Evolutionary conservation across 2,888 invertebrate species (phyloP), one percentile per base, ranked within the genome.

Genomic region (Conistra vaccinii): DNA sequence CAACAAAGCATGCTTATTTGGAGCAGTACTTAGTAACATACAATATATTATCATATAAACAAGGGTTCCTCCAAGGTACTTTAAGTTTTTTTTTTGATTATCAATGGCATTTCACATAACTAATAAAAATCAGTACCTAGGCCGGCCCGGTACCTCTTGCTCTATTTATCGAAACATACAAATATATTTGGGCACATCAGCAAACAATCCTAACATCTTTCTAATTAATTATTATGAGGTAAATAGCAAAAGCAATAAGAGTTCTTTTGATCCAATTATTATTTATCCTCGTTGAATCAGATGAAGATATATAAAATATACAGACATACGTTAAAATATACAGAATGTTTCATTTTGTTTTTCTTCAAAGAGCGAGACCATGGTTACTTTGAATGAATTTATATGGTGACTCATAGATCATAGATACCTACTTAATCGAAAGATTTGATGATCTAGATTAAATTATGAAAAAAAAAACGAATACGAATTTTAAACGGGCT

Each of bases 211-310:
- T 10, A n/a, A 26, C 29, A 32, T 61, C 29, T 70, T 53, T 39
- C 7, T 53, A 53, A 61, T 70, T 53, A 39, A 61, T 45, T 29
- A 42, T 35, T 60, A 51, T 42, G 12, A 23, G 29, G 45, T 70
- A 79, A 70, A 61, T 70, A 76, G 79, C 55, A 23, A 79, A 71
- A 55, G 26, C n/a, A 78, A 69, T 78, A 71, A 32, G 26, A 48
- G 2, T 23, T 32, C 9, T 55, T 62, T 62, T 48, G 39, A 70
- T 61, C 53, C 17, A 55, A 58, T 58, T 26, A 79, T 48, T 55
- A 62, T 71, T 71, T 71, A 61, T 53, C 45, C 39, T 80, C 35
- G n/a, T 48, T 53, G n/a, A 48, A 61, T 61, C 23, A 61, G 60
- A 45, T 9, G 26, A 23, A 45, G 4, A 39, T 32, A 51, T 2